Base-by-base conservation (phyloP, 2,797 vertebrate species). In the Macrochelys suwanniensis region DNA sequence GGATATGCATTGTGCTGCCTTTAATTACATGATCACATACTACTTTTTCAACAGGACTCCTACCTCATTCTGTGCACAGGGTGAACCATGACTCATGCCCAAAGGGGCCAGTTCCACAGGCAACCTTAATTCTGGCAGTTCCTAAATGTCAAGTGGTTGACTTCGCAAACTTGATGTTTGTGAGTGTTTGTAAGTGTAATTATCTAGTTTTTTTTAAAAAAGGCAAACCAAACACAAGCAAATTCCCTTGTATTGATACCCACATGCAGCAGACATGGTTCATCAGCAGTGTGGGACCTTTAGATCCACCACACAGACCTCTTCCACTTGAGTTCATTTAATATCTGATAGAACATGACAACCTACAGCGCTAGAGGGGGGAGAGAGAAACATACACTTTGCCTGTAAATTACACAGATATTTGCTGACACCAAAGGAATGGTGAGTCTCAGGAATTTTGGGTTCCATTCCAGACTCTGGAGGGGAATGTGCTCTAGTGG, bases 281-380 rank as follows among this genome's bases (percentile, higher is more conserved):
- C 50, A 56, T 26, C 26, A 21, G 28, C 50, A 51, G 61, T 19
- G 51, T 31, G 78, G 1, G 57, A 15, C 57, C 57, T 57, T 37
- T 83, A 51, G 7, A 71, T 47, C 51, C 5, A 9, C 57, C 23
- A 31, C 7, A n/a, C 42, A 57, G 68, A 51, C 4, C n/a, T 86
- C 87, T n/a, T 12, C 50, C 42, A 37, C 17, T 21, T 31, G 57
- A 51, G 23, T 16, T 2, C 79, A 13, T 10, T 57, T 57, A 83
- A 47, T 79, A 82, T 71, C 56, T 28, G 28, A 37, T 1, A 26
- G 61, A 47, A 53, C 12, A 31, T 51, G 51, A 11, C 37, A 33
- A 5, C 0, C 19, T 47, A 11, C 25, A 7, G 28, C 11, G 1
- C 1, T 0, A 74, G 68, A 89, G 74, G 10, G 15, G 37, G 3